Conservation (phyloP, 2,797 vertebrate genomes). For the Melanotaenia boesemani region DNA sequence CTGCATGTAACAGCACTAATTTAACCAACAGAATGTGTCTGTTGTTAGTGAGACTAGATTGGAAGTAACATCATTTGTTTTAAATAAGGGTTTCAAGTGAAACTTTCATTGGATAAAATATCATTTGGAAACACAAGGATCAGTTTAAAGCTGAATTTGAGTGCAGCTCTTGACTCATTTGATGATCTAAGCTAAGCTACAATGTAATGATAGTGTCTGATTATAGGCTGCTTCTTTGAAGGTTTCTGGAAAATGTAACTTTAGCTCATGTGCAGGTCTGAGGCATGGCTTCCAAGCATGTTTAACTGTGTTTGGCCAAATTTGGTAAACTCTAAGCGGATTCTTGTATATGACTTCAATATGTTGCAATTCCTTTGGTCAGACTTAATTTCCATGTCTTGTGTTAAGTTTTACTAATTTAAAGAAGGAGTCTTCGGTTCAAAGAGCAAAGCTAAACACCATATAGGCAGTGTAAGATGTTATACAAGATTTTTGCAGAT, state of each 20-base stretch:
- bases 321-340: slow-evolving; percentile 41
- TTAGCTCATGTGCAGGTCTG: slow-evolving; percentile 65
- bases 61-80: neutral
- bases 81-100: neutral
- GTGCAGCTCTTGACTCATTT: slow-evolving; percentile 57
- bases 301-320: slow-evolving; percentile 64
- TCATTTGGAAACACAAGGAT: neutral
- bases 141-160: slow-evolving; percentile 57
- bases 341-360: slow-evolving; percentile 45
- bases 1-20: slow-evolving; percentile 17
- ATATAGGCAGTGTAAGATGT: neutral
- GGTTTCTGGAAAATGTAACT: slow-evolving; percentile 74
- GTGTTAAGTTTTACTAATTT: neutral
- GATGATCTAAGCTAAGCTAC: slow-evolving; percentile 69
- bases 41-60: neutral
- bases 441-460: neutral
- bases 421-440: neutral
- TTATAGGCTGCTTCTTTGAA: slow-evolving; percentile 72
- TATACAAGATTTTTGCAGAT: neutral
- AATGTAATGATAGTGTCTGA: slow-evolving; percentile 76
- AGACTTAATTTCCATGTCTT: slow-evolving; percentile 18
- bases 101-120: neutral
- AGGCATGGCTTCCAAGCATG: slow-evolving; percentile 53
- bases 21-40: slow-evolving; percentile 12
- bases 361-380: slow-evolving; percentile 18